Evolutionary conservation across 2,797 vertebrate species (phyloP).

Genomic region (Dipus sagitta): DNA sequence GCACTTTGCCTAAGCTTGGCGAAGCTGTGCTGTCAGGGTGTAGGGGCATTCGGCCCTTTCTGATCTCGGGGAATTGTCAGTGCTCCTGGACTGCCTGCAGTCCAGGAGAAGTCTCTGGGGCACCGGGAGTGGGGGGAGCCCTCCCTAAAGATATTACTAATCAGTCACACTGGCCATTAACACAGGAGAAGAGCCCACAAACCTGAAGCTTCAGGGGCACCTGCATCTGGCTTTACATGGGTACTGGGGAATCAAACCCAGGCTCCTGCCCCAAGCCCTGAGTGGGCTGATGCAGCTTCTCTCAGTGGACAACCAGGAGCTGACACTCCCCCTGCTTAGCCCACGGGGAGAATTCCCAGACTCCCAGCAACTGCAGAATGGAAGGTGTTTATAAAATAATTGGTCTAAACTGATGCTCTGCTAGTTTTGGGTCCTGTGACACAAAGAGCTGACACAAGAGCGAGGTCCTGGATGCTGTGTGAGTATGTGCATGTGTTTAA

Average conservation of each 20-base stretch:
- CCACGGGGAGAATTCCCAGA: background rate
- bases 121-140: no score
- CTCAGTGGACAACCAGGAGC: background rate
- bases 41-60: background rate
- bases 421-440: background rate
- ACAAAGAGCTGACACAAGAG: background rate
- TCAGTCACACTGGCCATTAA: background rate
- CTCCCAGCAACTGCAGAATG: background rate
- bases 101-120: background rate
- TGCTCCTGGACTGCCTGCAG: background rate
- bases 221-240: background rate
- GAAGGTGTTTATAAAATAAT: background rate
- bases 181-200: background rate
- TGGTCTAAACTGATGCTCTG: background rate
- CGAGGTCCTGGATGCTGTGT: background rate
- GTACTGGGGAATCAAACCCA: no score
- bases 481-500: no score
- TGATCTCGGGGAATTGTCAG: background rate
- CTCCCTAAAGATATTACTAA: background rate
- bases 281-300: background rate
- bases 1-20: rapidly evolving
- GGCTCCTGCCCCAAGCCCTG: background rate
- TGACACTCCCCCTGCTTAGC: background rate
- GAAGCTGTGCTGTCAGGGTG: background rate
- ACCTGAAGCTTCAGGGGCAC: background rate